phyloP scores from a whole-genome alignment of 2,113 vertebrate genomes.

The Panthera leo region DNA sequence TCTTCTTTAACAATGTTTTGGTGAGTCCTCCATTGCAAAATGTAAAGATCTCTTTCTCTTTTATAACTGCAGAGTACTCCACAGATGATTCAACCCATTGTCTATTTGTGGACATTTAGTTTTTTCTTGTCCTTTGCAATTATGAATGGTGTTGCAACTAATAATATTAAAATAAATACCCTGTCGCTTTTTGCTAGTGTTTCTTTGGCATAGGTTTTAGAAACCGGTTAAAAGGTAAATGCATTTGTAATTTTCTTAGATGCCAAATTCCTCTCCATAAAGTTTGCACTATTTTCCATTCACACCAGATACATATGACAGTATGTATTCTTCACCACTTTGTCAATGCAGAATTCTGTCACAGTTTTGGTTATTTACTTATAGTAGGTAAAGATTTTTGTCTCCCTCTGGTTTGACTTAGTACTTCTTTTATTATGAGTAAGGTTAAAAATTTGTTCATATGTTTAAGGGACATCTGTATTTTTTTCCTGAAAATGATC shows the following conservation, averaged over 20 bases:
- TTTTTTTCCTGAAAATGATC: neutral
- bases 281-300: neutral
- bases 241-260: neutral
- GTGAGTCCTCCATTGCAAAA: neutral
- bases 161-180: neutral
- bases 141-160: neutral
- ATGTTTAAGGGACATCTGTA: neutral
- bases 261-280: neutral
- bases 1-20: neutral
- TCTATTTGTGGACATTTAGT: neutral
- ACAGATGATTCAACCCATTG: neutral
- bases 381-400: neutral
- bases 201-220: neutral
- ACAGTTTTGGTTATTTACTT: neutral
- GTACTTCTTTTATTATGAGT: neutral
- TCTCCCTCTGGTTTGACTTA: neutral
- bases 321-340: neutral
- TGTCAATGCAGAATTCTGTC: neutral
- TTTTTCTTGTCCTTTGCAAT: conserved; percentile 20
- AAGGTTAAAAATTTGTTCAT: neutral
- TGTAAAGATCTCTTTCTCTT: neutral
- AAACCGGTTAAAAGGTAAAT: conserved; percentile 13
- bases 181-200: neutral
- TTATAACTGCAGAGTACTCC: neutral
- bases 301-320: neutral